Evolutionary conservation across 1,140 invertebrate genomes (phyloP).

Genomic region (Mizuhopecten yessoensis): DNA sequence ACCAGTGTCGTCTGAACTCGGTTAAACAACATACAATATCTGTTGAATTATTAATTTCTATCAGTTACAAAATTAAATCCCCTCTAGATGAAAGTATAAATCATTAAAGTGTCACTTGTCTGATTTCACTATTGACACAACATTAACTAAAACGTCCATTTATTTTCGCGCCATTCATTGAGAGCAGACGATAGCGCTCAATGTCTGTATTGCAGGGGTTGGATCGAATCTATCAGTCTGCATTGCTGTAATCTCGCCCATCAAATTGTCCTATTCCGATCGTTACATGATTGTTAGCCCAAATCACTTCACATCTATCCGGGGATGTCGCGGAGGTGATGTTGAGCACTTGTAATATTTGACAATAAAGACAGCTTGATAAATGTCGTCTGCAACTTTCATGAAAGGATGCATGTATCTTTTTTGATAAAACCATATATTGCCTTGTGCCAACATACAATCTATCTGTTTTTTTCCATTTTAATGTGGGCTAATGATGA

Average conservation of each 20-base stretch:
- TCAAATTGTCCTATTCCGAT: background rate
- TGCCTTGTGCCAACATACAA: too few species aligned
- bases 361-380: background rate
- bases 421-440: background rate
- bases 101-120: background rate
- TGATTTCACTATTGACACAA: slow-evolving; percentile 20
- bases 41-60: slow-evolving; percentile 17
- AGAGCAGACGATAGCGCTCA: background rate
- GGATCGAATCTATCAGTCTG: background rate
- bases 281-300: background rate
- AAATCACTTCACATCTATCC: background rate
- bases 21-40: background rate
- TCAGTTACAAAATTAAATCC: slow-evolving; percentile 34
- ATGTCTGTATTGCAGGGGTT: background rate
- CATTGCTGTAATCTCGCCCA: background rate
- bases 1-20: background rate
- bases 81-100: background rate
- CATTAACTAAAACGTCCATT: slow-evolving; percentile 19
- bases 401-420: background rate
- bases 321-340: background rate
- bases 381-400: background rate
- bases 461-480: background rate
- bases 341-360: background rate
- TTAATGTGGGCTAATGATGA: background rate
- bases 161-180: background rate